Evolutionary conservation across 2,797 vertebrate species (phyloP), one percentile per base, ranked within the genome.

Genomic region (Salarias fasciatus): DNA sequence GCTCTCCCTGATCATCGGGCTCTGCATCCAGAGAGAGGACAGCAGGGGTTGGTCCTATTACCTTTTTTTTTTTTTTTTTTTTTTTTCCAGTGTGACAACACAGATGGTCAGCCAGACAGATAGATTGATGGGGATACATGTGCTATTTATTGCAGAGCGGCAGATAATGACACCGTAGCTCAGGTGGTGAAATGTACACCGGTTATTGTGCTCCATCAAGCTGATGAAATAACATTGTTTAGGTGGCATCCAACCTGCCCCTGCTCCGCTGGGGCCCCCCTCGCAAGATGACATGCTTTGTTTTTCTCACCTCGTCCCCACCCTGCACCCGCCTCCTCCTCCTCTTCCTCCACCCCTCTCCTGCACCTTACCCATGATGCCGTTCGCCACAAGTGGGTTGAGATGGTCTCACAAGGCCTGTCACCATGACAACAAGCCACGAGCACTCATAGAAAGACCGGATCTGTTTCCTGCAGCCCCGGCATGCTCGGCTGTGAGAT

Each of bases 181-280:
- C 87, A 89, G 86, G 86, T 89, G 86, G 83, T 80, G 88, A 84
- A 87, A 90, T 70, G 61, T 36, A 88, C 81, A 89, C 86, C 68
- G 14, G 75, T 87, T 83, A 89, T 90, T 90, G 86, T 85, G 77
- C 71, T 69, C 87, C 82, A 81, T 79, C 86, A 75, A 66, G 74
- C 76, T 89, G 85, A 90, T 86, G 88, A 83, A 90, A 90, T 87
- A 85, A 82, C 78, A 60, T 54, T 79, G 83, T 79, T 87, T 72
- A 80, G 78, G 69, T 78, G 79, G 70, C 73, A 68, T 64, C 74
- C 69, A 69, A 63, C 78, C 77, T 74, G 77, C 55, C 67, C 75
- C 67, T 29, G 61, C 70, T 83, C 78, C 72, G 2, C 75, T 42
- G 81, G 82, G 82, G 60, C 65, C 63, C 56, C 56, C 18, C 53